phyloP scores from a whole-genome alignment of 2,888 invertebrate genomes.

The Malachius bipustulatus region DNA sequence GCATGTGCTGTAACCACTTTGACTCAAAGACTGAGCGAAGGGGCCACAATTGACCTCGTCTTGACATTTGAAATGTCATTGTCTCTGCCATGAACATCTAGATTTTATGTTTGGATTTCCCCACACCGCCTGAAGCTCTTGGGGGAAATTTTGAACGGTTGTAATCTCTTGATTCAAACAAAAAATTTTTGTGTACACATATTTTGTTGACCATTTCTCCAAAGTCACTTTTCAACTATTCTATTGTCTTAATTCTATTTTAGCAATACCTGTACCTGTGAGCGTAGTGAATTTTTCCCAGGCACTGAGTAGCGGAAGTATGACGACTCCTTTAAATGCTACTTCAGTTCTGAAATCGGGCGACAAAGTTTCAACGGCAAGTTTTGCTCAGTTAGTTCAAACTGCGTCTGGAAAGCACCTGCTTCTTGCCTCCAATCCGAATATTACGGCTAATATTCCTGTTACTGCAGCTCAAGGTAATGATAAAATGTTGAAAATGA shows the following conservation, averaged over 20 bases:
- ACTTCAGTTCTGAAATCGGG: conserved; percentile 31
- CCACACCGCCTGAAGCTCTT: too few species aligned
- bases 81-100: too few species aligned
- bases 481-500: conserved; percentile 5
- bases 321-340: conserved; percentile 26
- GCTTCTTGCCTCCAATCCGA: conserved; percentile 44
- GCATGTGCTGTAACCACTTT: too few species aligned
- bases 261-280: too few species aligned
- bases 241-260: too few species aligned
- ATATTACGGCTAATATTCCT: conserved; percentile 32
- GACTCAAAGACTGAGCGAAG: too few species aligned
- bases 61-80: too few species aligned
- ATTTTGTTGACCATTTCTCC: neutral
- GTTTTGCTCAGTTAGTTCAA: conserved; percentile 56
- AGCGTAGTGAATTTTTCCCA: conserved; percentile 32
- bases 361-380: conserved; percentile 31
- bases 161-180: too few species aligned
- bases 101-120: too few species aligned
- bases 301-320: conserved; percentile 21
- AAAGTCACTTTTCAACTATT: too few species aligned
- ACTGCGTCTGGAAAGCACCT: conserved; percentile 59
- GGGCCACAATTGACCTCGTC: too few species aligned
- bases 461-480: conserved; percentile 31
- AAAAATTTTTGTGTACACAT: neutral
- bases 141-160: too few species aligned